Conservation (phyloP, 2,797 vertebrate species). For the Girardinus metallicus region DNA sequence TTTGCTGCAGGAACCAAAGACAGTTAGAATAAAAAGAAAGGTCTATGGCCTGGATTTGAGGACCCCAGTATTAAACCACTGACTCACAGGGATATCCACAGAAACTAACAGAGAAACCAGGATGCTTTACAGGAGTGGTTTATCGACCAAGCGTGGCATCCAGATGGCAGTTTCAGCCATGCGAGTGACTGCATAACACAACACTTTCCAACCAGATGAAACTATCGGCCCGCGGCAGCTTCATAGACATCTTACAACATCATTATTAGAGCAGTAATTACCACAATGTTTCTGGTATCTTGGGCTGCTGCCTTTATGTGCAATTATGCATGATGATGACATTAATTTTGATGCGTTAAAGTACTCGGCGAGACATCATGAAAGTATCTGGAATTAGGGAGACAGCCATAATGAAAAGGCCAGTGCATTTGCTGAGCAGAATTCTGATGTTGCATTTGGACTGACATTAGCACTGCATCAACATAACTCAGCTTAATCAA, state of each 20-base stretch:
- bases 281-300: constrained; percentile 31
- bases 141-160: constrained; percentile 40
- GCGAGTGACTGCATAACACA: constrained; percentile 28
- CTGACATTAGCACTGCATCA: constrained; percentile 21
- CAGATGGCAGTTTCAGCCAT: constrained; percentile 30
- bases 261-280: constrained; percentile 40
- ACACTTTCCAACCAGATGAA: constrained; percentile 22
- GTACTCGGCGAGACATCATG: constrained; percentile 19
- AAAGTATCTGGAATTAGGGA: constrained; percentile 15
- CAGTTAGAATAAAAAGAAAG: not conserved
- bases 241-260: constrained; percentile 26
- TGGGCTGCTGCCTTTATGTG: constrained; percentile 15
- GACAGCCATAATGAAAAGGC: constrained; percentile 12
- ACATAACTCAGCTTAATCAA: constrained; percentile 30
- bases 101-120: constrained; percentile 18
- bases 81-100: not conserved
- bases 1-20: too few relatives aligned
- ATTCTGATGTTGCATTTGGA: constrained; percentile 6
- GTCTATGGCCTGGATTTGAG: not conserved
- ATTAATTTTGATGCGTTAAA: constrained; percentile 23
- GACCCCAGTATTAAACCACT: too few relatives aligned
- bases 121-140: constrained; percentile 13
- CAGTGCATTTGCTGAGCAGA: constrained; percentile 17
- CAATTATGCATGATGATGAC: constrained; percentile 24
- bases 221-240: constrained; percentile 5